Percentiles rank a stretch among this genome's conserved stretches.
Conservation (phyloP, 1,140 invertebrate genomes). For the Heliconius hewitsoni region DNA sequence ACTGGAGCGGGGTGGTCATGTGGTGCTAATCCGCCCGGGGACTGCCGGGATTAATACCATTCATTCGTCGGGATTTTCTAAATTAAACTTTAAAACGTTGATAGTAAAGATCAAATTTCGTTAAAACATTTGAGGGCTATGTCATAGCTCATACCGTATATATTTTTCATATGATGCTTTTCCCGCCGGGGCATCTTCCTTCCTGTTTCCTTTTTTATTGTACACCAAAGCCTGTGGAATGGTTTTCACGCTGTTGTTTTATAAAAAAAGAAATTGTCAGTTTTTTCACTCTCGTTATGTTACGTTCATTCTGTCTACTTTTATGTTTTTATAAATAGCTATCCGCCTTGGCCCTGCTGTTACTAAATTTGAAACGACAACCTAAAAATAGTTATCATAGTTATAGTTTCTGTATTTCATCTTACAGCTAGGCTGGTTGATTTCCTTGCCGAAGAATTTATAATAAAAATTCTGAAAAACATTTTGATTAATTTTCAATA, state of each 20-base stretch:
- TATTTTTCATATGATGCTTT: constrained; percentile 26
- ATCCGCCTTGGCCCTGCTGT: neutral
- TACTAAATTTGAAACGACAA: neutral
- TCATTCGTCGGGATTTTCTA: constrained; percentile 24
- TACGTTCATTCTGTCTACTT: neutral
- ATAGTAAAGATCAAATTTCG: constrained; percentile 41
- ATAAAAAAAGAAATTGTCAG: neutral
- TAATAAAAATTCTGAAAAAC: too few relatives aligned
- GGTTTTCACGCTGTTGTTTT: constrained; percentile 6
- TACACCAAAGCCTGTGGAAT: neutral
- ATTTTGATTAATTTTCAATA: neutral
- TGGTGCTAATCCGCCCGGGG: constrained; percentile 54
- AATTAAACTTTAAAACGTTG: constrained; percentile 37
- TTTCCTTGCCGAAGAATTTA: too few relatives aligned
- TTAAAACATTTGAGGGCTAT: constrained; percentile 21
- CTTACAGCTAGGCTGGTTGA: neutral
- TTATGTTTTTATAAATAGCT: neutral
- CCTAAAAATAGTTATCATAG: neutral
- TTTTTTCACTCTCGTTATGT: neutral
- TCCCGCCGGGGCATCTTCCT: constrained; percentile 19
- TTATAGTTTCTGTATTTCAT: neutral
- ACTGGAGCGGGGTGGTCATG: constrained; percentile 53
- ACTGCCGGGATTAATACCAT: constrained; percentile 49
- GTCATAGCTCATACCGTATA: constrained; percentile 14
- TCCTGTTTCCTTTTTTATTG: constrained; percentile 30